Conservation (phyloP, 2,797 vertebrate species). For the Enoplosus armatus region DNA sequence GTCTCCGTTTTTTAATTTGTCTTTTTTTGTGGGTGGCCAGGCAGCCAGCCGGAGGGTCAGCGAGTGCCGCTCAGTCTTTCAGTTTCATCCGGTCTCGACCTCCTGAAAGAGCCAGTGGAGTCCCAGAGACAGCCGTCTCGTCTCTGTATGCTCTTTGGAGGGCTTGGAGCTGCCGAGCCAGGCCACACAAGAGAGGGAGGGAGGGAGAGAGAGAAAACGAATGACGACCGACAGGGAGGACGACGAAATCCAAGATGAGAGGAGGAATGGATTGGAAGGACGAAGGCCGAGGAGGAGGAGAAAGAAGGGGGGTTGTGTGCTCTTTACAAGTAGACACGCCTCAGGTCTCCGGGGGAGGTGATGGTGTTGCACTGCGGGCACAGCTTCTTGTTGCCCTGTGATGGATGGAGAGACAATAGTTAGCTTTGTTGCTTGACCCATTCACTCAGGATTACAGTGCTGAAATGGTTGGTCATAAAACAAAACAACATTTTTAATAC, state of each 20-base stretch:
- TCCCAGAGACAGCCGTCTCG: conserved; percentile 56
- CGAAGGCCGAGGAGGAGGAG: conserved; percentile 23
- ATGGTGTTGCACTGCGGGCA: conserved; percentile 99
- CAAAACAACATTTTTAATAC: too few species aligned
- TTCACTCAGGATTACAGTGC: background rate
- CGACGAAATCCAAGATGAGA: conserved; percentile 56
- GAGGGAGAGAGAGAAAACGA: conserved; percentile 10
- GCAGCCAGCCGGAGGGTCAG: conserved; percentile 40
- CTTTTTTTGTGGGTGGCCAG: background rate
- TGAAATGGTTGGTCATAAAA: background rate
- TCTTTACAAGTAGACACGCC: conserved; percentile 98
- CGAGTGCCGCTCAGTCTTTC: conserved; percentile 42
- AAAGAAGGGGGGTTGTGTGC: conserved; percentile 51
- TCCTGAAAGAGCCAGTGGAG: conserved; percentile 54
- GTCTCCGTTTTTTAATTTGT: background rate
- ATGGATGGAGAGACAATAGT: conserved; percentile 38
- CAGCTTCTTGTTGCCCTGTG: conserved; percentile 98
- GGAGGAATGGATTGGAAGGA: conserved; percentile 60
- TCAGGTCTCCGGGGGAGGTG: conserved; percentile 97
- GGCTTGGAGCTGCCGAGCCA: conserved; percentile 36
- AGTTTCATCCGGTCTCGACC: conserved; percentile 20
- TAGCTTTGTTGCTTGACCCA: background rate
- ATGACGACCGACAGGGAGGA: conserved; percentile 21
- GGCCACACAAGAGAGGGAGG: conserved; percentile 8
- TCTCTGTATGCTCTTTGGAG: conserved; percentile 60